phyloP scores from a whole-genome alignment of 2,113 vertebrate genomes.

The Pungitius pungitius region DNA sequence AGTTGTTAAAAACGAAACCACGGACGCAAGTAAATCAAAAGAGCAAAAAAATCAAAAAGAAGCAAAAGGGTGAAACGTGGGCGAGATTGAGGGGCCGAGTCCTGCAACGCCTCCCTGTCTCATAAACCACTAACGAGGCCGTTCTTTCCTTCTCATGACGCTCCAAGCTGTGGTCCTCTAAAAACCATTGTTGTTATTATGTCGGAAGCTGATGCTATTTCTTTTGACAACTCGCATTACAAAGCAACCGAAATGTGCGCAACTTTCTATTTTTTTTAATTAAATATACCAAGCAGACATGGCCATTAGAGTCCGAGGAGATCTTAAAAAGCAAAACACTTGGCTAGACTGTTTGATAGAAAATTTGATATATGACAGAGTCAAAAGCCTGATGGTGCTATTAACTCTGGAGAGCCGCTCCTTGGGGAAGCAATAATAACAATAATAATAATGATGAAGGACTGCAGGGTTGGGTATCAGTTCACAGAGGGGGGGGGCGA shows the following conservation, averaged over 20 bases:
- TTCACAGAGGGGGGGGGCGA: conserved; percentile 5
- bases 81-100: too few species aligned
- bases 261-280: neutral
- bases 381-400: conserved; percentile 25
- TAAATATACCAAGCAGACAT: conserved; percentile 12
- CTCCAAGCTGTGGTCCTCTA: conserved; percentile 1
- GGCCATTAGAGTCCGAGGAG: neutral
- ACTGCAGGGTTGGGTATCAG: neutral
- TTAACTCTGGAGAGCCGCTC: neutral
- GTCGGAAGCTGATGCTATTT: conserved; percentile 16
- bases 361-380: neutral
- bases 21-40: conserved; percentile 17
- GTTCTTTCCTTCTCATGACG: conserved; percentile 18
- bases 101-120: neutral
- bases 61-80: too few species aligned
- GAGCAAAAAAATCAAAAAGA: conserved; percentile 18
- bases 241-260: neutral
- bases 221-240: conserved; percentile 7
- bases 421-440: neutral
- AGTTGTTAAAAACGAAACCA: conserved; percentile 53
- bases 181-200: neutral
- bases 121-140: conserved; percentile 11
- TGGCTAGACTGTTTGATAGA: neutral
- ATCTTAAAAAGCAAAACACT: conserved; percentile 3
- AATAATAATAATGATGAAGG: neutral